Evolutionary conservation across 2,113 vertebrate species (phyloP), one percentile per base, ranked within the genome.

Genomic region (Chascanopsetta lugubris): DNA sequence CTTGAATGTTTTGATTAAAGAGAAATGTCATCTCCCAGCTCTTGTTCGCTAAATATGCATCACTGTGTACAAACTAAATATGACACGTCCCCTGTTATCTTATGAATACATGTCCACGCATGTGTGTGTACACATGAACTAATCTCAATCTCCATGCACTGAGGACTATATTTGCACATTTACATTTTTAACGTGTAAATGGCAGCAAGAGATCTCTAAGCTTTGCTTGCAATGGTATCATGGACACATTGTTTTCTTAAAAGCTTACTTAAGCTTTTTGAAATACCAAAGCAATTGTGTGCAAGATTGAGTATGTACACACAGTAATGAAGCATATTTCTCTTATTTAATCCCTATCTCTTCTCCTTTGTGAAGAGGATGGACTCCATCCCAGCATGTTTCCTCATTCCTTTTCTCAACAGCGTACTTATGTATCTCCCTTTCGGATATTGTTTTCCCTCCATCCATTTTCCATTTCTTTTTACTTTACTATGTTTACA

Each of bases 231-330:
- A 75, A 54, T 50, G 27, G 47, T 29, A 59, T 55, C 70, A 61
- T 64, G 42, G 47, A 29, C 32, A 18, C 17, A 54, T 42, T 60
- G 0, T 62, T 73, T 49, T 65, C 50, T 50, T 49, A 48, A 80
- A 76, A 68, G 10, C 51, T 27, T 59, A n/a, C 47, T 49, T 47
- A 50, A 80, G 60, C 57, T 56, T 7, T 58, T 48, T 40, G 21
- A 62, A 55, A 75, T 56, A 50, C 56, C 47, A 42, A 9, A 54
- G 62, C 54, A 51, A 46, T 69, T 70, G 22, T 58, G 51, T 26
- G 12, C 47, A 48, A 32, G 56, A 15, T 21, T 57, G 11, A 32
- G 34, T 25, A 17, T 29, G 22, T 53, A 20, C 30, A 34, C 26
- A 56, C 26, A 43, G 34, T 43, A 26, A 56, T 36, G 42, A 36